Percentiles rank a stretch among this genome's conserved stretches.
Conservation (phyloP, 2,797 vertebrate species). For the Cyprinella venusta region DNA sequence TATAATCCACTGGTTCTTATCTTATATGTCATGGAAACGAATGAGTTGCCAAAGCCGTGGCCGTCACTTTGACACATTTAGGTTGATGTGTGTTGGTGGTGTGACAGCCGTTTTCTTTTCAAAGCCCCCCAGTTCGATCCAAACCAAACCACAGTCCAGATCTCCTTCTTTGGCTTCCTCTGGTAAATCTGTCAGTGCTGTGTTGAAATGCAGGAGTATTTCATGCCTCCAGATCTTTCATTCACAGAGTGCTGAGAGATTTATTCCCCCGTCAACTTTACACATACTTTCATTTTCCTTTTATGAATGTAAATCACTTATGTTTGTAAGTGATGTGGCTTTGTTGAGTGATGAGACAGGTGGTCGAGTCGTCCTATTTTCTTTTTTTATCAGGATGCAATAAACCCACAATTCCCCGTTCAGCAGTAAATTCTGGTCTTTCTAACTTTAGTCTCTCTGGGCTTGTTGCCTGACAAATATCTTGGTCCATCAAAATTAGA, state of each 20-base stretch:
- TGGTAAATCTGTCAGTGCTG: slow-evolving; percentile 70
- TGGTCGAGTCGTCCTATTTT: slow-evolving; percentile 54
- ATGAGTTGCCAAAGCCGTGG: not conserved
- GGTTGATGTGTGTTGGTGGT: not conserved
- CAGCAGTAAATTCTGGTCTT: slow-evolving; percentile 55
- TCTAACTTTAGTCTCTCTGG: slow-evolving; percentile 42
- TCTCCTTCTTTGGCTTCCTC: slow-evolving; percentile 58
- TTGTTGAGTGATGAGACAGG: slow-evolving; percentile 64
- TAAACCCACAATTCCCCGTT: slow-evolving; percentile 57
- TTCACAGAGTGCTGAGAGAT: slow-evolving; percentile 58
- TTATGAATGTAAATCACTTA: slow-evolving; percentile 26
- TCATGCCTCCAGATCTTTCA: slow-evolving; percentile 59
- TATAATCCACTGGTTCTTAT: not conserved
- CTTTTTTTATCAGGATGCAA: slow-evolving; percentile 55
- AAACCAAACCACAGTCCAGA: slow-evolving; percentile 49
- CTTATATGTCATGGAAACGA: not conserved
- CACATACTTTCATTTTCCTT: slow-evolving; percentile 44
- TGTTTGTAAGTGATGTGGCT: slow-evolving; percentile 50
- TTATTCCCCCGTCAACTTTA: slow-evolving; percentile 62
- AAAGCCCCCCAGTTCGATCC: not conserved
- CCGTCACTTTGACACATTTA: slow-evolving; percentile 1
- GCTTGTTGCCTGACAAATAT: slow-evolving; percentile 58
- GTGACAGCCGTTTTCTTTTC: not conserved
- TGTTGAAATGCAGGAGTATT: slow-evolving; percentile 55
- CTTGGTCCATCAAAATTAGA: slow-evolving; percentile 13